Base-by-base conservation (phyloP, 1,140 invertebrate genomes). In the Diorhabda elongata region DNA sequence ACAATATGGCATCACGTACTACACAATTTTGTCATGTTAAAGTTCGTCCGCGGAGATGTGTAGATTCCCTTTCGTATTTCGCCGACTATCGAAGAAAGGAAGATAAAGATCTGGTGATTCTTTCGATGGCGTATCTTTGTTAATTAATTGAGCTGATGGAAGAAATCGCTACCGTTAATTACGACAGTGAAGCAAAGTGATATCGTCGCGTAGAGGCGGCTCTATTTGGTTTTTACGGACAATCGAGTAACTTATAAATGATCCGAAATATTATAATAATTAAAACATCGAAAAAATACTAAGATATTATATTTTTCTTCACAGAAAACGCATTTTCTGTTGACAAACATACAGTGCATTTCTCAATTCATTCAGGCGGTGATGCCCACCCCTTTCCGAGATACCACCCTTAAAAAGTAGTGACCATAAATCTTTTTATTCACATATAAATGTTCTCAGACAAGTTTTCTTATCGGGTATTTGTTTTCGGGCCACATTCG, bases 21-120 rank as follows among this genome's bases (percentile, higher is more conserved):
- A 52, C 47, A 52, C 47, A 52, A 52, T 52, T 52, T 52, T 52
- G 47, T 52, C 47, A 52, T 52, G 47, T n/a, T 52, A 52, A 52
- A 52, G 47, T 52, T 52, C n/a, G 47, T 52, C 47, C 47, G n/a
- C 47, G n/a, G 47, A 52, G 47, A 52, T 52, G n/a, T 52, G 6
- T 6, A 52, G 47, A 52, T 26, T 26, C 47, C 47, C 47, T 52
- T 52, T 52, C 47, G 47, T 6, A 52, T 52, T 52, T 52, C 47
- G 47, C 47, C 47, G 47, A 52, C 47, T 52, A 52, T 52, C 47
- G 47, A 52, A 52, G 47, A 52, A n/a, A 4, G n/a, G 47, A 52
- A 52, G 47, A 52, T 52, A 52, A 52, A 52, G 47, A 52, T 52
- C 47, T 6, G 47, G 6, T 52, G 47, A 3, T 52, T 52, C 47